These are phyloP conservation scores for Agapostemon virescens DNA, from an alignment of 2,888 invertebrate species.

Conservation along the genomic window DNA sequence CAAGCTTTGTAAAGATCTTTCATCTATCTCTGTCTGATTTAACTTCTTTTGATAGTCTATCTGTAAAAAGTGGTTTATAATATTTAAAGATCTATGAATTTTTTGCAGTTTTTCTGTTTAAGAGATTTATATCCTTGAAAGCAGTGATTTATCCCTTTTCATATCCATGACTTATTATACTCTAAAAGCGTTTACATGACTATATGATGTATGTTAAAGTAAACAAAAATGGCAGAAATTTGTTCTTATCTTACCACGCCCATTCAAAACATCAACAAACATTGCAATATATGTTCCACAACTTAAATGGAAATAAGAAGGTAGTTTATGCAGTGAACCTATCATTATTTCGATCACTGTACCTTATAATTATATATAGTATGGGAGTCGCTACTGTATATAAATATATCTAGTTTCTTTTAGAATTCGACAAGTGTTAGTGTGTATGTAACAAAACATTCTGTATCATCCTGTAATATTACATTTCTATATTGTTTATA, in stretches of 20 bases:
- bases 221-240: neutral
- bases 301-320: neutral
- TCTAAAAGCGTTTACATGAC: neutral
- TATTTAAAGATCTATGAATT: neutral
- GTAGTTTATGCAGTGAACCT: neutral
- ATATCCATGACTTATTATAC: neutral
- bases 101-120: neutral
- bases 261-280: neutral
- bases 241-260: neutral
- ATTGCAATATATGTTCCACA: neutral
- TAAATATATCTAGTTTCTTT: conserved; percentile 19
- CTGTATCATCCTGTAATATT: neutral
- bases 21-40: neutral
- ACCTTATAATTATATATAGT: neutral
- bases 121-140: neutral
- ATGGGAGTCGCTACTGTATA: neutral
- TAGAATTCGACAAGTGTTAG: conserved; percentile 13
- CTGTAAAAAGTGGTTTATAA: neutral
- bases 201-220: neutral
- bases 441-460: neutral
- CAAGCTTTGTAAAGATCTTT: neutral
- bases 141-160: neutral
- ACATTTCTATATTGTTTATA: conserved; percentile 14
- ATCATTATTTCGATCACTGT: neutral
- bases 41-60: neutral